A percentile compares a stretch with the other conserved stretches of the same genome.
Conservation (phyloP, 2,113 vertebrate species). For the Cheirogaleus medius region DNA sequence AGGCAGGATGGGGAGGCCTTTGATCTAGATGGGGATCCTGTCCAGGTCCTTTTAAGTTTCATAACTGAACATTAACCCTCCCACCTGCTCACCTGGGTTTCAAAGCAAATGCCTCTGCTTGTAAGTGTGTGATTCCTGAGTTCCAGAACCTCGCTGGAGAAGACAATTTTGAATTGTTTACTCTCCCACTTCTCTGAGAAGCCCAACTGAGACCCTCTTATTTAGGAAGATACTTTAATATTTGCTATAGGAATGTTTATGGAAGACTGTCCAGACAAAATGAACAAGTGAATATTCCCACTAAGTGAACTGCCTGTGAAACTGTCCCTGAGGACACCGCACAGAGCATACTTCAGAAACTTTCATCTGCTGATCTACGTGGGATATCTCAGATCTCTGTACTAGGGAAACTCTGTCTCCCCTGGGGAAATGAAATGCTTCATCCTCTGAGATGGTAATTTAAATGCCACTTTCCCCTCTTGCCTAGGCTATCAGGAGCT, state of each 20-base stretch:
- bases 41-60: constrained; percentile 55
- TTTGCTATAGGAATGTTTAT: not conserved
- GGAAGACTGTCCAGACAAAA: not conserved
- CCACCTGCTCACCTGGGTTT: constrained; percentile 25
- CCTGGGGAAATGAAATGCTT: not conserved
- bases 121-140: not conserved
- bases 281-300: not conserved
- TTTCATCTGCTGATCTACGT: not conserved
- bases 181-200: not conserved
- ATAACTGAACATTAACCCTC: not conserved
- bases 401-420: not conserved
- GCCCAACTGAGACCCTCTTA: not conserved
- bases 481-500: not conserved
- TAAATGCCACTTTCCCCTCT: not conserved
- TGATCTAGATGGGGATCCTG: constrained; percentile 47
- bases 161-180: not conserved
- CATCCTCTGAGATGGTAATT: not conserved
- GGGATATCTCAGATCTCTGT: not conserved
- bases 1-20: constrained; percentile 44
- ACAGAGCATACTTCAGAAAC: not conserved
- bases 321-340: not conserved
- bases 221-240: not conserved
- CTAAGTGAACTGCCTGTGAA: not conserved
- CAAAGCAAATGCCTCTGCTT: constrained; percentile 4
- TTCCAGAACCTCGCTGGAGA: not conserved